Evolutionary conservation across 92 coral and sea anemone species (phyloP).

Genomic region (Anthopleura xanthogrammica): DNA sequence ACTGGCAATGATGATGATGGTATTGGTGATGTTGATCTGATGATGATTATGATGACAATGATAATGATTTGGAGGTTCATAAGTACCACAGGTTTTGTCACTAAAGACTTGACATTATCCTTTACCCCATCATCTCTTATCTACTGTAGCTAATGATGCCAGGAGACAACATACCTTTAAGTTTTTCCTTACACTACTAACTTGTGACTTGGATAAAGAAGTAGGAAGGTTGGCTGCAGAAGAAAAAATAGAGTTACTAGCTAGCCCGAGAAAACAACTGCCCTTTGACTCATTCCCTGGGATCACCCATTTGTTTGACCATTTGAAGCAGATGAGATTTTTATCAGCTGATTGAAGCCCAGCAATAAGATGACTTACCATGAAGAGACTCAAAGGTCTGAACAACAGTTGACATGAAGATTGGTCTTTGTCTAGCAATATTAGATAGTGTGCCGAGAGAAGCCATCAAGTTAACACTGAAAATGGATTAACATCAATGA

Average conservation of each 20-base stretch:
- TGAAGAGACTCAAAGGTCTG: constrained; percentile 97
- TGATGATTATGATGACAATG: too few relatives aligned
- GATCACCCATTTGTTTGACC: too few relatives aligned
- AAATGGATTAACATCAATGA: background rate
- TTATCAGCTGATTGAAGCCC: too few relatives aligned
- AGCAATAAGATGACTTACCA: constrained; percentile 46
- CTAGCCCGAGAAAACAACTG: background rate
- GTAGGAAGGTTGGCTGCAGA: constrained; percentile 91
- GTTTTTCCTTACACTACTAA: constrained; percentile 96
- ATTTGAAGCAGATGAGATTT: too few relatives aligned
- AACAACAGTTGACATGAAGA: constrained; percentile 96
- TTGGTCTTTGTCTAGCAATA: constrained; percentile 95
- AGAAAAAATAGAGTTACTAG: background rate
- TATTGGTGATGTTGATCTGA: background rate
- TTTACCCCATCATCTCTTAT: too few relatives aligned
- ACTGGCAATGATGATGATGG: background rate
- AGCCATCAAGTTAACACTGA: constrained; percentile 97
- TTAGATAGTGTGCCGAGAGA: constrained; percentile 94
- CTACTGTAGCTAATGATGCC: too few relatives aligned
- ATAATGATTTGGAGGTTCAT: too few relatives aligned
- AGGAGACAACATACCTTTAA: constrained; percentile 60
- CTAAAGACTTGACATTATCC: too few relatives aligned
- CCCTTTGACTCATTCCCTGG: too few relatives aligned
- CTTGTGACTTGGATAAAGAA: constrained; percentile 95
- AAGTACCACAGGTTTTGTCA: too few relatives aligned